Conservation (phyloP, 2,888 invertebrate species). For the Chaetogeoica ovagalla region DNA sequence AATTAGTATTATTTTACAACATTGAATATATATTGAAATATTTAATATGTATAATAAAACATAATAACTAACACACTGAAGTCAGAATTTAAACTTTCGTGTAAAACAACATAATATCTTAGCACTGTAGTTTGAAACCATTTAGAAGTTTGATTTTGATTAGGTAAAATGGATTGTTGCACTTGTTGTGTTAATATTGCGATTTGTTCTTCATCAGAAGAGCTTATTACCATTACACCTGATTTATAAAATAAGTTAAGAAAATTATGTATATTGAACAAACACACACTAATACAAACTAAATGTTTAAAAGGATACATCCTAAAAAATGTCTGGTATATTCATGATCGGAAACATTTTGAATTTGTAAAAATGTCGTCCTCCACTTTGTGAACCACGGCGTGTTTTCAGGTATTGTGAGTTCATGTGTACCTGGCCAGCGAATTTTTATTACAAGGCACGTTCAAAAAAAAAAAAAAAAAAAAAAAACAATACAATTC, state of each 20-base stretch:
- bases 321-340: slow-evolving; percentile 87
- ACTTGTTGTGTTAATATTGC: slow-evolving; percentile 82
- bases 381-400: slow-evolving; percentile 97
- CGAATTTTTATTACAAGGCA: background rate
- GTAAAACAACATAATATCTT: slow-evolving; percentile 56
- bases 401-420: slow-evolving; percentile 75
- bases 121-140: slow-evolving; percentile 57
- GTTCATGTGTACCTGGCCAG: slow-evolving; percentile 62
- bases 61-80: slow-evolving; percentile 32
- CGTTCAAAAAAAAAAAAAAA: background rate
- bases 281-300: background rate
- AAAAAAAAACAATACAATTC: background rate
- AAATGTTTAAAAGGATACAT: slow-evolving; percentile 74
- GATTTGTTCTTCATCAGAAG: slow-evolving; percentile 66
- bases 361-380: slow-evolving; percentile 83
- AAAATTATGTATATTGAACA: slow-evolving; percentile 12
- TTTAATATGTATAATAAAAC: background rate
- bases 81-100: slow-evolving; percentile 56
- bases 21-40: background rate
- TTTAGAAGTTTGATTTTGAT: slow-evolving; percentile 68
- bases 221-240: slow-evolving; percentile 65
- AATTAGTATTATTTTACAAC: background rate
- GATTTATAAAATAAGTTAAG: slow-evolving; percentile 20
- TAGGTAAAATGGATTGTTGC: slow-evolving; percentile 75
- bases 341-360: slow-evolving; percentile 93